Evolutionary conservation across 2,113 vertebrate species (phyloP).

Genomic region (Caranx melampygus): DNA sequence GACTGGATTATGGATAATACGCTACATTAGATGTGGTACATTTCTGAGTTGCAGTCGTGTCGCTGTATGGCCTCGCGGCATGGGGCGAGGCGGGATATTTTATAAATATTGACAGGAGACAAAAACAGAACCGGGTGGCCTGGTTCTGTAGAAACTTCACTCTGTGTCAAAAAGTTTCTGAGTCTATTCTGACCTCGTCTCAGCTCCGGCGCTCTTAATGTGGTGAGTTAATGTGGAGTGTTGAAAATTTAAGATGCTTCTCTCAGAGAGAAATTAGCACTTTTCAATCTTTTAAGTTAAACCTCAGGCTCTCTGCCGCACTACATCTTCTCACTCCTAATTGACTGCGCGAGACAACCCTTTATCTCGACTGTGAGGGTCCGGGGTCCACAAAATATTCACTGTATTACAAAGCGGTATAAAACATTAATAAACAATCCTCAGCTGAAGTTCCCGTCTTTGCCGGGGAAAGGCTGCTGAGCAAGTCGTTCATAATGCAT

Average conservation of each 20-base stretch:
- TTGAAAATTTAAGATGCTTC: constrained; percentile 13
- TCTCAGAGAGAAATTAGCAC: neutral
- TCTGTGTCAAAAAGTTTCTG: neutral
- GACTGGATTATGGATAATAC: constrained; percentile 47
- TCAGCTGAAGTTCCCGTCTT: constrained; percentile 50
- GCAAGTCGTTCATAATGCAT: constrained; percentile 54
- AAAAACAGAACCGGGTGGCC: constrained; percentile 41
- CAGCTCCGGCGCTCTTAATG: neutral
- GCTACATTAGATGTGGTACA: constrained; percentile 46
- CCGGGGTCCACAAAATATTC: constrained; percentile 46
- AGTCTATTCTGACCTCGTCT: constrained; percentile 3
- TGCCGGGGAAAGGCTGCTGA: constrained; percentile 31
- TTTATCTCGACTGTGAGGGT: constrained; percentile 29
- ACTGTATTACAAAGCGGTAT: constrained; percentile 62
- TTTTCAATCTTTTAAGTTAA: constrained; percentile 22
- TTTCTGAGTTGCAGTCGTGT: constrained; percentile 21
- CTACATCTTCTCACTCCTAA: constrained; percentile 20
- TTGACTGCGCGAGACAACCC: constrained; percentile 10
- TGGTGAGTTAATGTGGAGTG: constrained; percentile 11
- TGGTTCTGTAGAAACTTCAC: neutral
- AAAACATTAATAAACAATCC: constrained; percentile 74
- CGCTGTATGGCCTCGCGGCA: constrained; percentile 5
- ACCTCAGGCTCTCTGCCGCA: constrained; percentile 6
- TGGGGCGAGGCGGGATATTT: neutral
- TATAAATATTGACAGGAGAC: constrained; percentile 51